Evolutionary conservation across 2,113 vertebrate species (phyloP), one percentile per base, ranked within the genome.

Genomic region (Orycteropus afer): DNA sequence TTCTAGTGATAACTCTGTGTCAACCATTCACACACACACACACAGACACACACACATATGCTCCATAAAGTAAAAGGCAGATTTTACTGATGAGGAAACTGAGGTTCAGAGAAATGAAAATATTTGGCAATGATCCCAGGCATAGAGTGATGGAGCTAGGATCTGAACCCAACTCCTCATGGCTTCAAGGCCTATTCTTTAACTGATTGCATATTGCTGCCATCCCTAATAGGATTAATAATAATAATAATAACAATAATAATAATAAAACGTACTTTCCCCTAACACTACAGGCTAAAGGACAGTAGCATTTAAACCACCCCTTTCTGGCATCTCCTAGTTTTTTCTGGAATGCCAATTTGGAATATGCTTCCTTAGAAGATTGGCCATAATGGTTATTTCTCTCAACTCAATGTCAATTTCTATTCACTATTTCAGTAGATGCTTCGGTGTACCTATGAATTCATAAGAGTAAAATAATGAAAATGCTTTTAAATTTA

Each of bases 401-500:
- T 93, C 69, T 86, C 89, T 74, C 3, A 5, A 82, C 86, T 90
- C 67, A 25, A 11, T 78, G 73, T 89, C 80, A 91, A 91, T 80
- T 45, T 25, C 61, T 93, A 61, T 81, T 93, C 76, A 37, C 71
- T 80, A 12, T 86, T 96, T 85, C 82, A 78, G 89, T 57, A 74
- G 86, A 59, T 74, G 78, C 61, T 73, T 94, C 80, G 69, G 51
- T 91, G 76, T 84, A 81, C 71, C 55, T 67, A 67, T 17, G 87
- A 89, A 96, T 94, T 96, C 37, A 40, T 80, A 94, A 91, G 59
- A 90, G 90, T 76, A 51, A 87, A 80, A 93, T 96, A 94, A 97
- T 96, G 87, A 90, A 97, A 97, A 86, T 95, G 93, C 93, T 97
- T 96, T 97, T 85, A 96, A 93, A 85, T 97, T 94, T 96, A 96